Conservation (phyloP, 2,797 vertebrate genomes). For the Myotis myotis region DNA sequence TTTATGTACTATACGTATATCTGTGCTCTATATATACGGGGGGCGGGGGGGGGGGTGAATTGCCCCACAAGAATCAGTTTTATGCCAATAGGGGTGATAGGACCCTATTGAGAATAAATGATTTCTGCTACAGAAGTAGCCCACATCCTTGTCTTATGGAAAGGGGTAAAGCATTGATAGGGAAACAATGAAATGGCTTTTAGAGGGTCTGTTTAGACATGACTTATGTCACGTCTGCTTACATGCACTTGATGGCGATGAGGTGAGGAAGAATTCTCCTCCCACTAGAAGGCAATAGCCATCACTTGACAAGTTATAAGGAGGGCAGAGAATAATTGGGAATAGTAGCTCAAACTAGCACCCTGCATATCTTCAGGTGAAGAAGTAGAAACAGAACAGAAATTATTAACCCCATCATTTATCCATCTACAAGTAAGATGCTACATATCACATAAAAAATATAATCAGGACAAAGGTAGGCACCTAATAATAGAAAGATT, state of each 20-base stretch:
- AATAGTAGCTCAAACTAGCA: not conserved
- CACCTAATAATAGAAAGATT: not conserved
- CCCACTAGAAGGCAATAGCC: not conserved
- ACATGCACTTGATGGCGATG: not conserved
- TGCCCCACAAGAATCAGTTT: not conserved
- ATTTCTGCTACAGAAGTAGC: not conserved
- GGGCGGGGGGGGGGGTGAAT: accelerated
- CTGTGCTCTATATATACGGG: not conserved
- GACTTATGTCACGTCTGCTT: not conserved
- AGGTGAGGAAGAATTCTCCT: not conserved
- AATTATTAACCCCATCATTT: not conserved
- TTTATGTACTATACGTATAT: not conserved
- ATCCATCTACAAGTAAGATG: not conserved
- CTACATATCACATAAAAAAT: not conserved
- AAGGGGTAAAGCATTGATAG: not conserved
- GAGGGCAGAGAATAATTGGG: not conserved
- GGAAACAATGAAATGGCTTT: not conserved
- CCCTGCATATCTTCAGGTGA: not conserved
- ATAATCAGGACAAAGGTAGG: not conserved
- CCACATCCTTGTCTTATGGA: not conserved
- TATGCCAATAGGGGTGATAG: not conserved
- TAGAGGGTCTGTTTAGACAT: not conserved
- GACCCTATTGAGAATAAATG: not conserved
- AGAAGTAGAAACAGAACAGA: not conserved
- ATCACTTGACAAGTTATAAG: not conserved